These are phyloP conservation scores for Brenthis hecate DNA, from an alignment of 2,888 invertebrate species.

Conservation along the genomic window DNA sequence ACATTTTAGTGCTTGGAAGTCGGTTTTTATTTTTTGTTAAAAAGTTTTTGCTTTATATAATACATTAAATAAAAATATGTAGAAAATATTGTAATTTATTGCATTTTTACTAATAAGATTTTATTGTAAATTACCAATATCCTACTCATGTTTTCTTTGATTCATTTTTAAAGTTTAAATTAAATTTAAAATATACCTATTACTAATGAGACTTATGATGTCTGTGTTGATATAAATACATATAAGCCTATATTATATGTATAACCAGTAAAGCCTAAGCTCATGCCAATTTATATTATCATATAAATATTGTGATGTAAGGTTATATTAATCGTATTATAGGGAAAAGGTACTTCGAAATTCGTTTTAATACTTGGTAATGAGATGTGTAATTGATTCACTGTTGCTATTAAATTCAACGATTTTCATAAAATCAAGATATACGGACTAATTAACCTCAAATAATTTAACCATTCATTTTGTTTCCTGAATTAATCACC, in stretches of 20 bases:
- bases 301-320: constrained; percentile 29
- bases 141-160: constrained; percentile 10
- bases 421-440: constrained; percentile 11
- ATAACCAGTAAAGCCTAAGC: neutral
- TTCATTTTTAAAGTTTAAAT: neutral
- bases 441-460: neutral
- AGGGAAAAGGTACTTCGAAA: constrained; percentile 22
- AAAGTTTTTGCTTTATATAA: too few relatives aligned
- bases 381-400: constrained; percentile 26
- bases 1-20: too few relatives aligned
- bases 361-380: constrained; percentile 21
- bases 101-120: too few relatives aligned
- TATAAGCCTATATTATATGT: neutral
- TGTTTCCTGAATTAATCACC: too few relatives aligned
- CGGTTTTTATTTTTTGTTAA: too few relatives aligned
- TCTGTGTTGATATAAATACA: neutral
- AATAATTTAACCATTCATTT: too few relatives aligned
- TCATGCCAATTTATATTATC: too few relatives aligned
- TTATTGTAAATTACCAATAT: neutral
- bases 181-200: neutral
- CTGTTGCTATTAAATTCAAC: constrained; percentile 12
- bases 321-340: constrained; percentile 30
- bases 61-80: too few relatives aligned
- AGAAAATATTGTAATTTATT: too few relatives aligned
- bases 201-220: constrained; percentile 4